Evolutionary conservation across 2,797 vertebrate species (phyloP).

Genomic region (Danio jaintianensis): DNA sequence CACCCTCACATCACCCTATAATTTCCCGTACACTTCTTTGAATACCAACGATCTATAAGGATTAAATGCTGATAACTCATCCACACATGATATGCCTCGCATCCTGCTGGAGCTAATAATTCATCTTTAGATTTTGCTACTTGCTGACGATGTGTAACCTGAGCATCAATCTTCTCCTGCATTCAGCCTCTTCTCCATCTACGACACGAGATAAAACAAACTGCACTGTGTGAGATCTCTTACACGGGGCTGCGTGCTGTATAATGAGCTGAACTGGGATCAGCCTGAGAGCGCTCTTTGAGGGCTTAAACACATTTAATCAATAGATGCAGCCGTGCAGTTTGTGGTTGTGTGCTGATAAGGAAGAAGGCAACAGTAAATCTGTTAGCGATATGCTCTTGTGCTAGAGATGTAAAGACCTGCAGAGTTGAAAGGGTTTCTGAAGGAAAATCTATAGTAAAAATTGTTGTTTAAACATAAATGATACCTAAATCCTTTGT

Average conservation of each 20-base stretch:
- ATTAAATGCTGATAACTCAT: conserved; percentile 42
- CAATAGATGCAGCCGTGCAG: conserved; percentile 31
- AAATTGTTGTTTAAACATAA: not conserved
- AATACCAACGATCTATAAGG: conserved; percentile 45
- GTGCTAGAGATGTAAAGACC: not conserved
- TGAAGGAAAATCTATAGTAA: not conserved
- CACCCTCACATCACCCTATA: not conserved
- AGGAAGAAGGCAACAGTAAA: conserved; percentile 8
- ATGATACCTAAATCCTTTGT: not conserved
- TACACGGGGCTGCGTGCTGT: not conserved
- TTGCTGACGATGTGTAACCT: conserved; percentile 44
- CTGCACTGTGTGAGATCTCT: not conserved
- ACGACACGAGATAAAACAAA: not conserved
- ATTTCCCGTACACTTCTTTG: conserved; percentile 25
- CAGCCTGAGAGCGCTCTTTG: conserved; percentile 10
- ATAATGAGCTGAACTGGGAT: conserved; percentile 26
- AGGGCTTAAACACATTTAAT: conserved; percentile 27
- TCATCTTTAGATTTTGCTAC: conserved; percentile 32
- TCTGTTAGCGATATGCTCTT: conserved; percentile 1
- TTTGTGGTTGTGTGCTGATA: conserved; percentile 25
- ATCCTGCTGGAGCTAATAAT: conserved; percentile 46
- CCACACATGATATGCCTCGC: conserved; percentile 12
- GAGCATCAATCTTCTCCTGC: conserved; percentile 23
- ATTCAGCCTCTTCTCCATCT: conserved; percentile 5
- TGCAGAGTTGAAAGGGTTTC: not conserved